Percentiles rank a stretch among this genome's conserved stretches.
Evolutionary conservation across 2,797 vertebrate genomes (phyloP).

Genomic region (Pachyuromys duprasi): DNA sequence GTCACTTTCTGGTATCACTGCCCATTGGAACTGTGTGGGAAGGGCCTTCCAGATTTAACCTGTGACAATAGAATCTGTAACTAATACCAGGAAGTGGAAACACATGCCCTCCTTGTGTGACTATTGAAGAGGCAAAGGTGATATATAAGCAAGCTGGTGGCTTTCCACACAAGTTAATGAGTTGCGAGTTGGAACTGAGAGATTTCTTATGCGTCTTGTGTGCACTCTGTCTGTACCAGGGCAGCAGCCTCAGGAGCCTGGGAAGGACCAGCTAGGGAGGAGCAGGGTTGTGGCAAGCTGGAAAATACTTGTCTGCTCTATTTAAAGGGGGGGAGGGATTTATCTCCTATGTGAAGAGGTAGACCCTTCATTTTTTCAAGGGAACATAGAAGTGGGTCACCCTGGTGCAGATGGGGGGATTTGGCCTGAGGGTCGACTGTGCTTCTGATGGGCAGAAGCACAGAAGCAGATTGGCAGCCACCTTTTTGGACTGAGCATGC

Average conservation of each 20-base stretch:
- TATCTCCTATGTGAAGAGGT: neutral
- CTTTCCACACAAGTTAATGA: neutral
- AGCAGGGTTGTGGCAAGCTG: neutral
- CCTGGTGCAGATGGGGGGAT: neutral
- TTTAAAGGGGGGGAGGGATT: neutral
- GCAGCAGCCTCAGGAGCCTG: neutral
- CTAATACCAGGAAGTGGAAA: neutral
- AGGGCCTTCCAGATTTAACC: neutral
- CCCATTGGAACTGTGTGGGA: neutral
- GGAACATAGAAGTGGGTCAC: constrained; percentile 39
- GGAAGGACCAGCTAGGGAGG: neutral
- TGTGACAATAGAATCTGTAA: neutral
- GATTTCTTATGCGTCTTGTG: neutral
- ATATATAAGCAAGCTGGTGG: neutral
- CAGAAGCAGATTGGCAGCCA: neutral
- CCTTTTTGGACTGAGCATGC: neutral
- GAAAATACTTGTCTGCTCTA: neutral
- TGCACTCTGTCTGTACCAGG: neutral
- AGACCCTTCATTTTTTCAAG: neutral
- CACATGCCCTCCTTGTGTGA: no score
- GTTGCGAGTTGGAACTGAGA: neutral
- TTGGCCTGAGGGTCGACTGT: constrained; percentile 12
- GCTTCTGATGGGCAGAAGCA: no score
- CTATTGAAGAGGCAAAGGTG: neutral
- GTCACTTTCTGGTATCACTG: neutral